Base-by-base conservation (phyloP, 2,113 vertebrate species). In the Tamias sibiricus region DNA sequence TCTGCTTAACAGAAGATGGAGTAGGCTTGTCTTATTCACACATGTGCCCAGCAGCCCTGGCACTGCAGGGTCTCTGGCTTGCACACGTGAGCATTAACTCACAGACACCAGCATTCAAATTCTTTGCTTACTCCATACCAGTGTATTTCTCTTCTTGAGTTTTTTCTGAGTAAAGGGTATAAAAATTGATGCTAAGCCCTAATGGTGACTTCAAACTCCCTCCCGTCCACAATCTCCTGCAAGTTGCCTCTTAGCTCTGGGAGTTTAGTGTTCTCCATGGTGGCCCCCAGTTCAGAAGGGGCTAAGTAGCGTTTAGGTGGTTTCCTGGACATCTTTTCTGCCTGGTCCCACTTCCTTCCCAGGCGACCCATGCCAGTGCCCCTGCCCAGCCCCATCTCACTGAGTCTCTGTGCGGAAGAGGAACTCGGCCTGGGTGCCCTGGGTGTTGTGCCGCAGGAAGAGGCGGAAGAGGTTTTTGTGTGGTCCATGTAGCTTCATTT, bases 381-480 rank as follows among this genome's bases (percentile, higher is more conserved):
- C 20, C 4, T 4, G 16, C 40, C 74, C 79, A 30, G 90, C 66
- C 87, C 89, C 52, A 9, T 85, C 99, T 99, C 98, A 99, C 99
- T 99, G 99, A 96, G 99, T 99, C 93, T 99, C 99, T 2, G 99
- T 99, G 64, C 99, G 97, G 80, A 99, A 99, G 91, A 99, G 98
- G 97, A 99, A 98, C 85, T 99, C 97, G 30, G 98, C 98, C 74
- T 98, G 98, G 87, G 97, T 96, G 30, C 98, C 98, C 71, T 98
- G 98, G 2, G 97, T 59, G n/a, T 98, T 98, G 59, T 98, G 98
- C 88, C 96, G 94, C 76, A 99, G 98, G 97, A 99, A 99, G 92
- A 99, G 98, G 19, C 99, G 99, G 98, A 99, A 99, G 47, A 99
- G 96, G 62, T 99, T 99, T 97, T 99, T 99, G 98, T 99, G 99